These are phyloP conservation scores for Corythornis cristatus DNA, from an alignment of 2,113 vertebrate genomes.

Conservation along the genomic window DNA sequence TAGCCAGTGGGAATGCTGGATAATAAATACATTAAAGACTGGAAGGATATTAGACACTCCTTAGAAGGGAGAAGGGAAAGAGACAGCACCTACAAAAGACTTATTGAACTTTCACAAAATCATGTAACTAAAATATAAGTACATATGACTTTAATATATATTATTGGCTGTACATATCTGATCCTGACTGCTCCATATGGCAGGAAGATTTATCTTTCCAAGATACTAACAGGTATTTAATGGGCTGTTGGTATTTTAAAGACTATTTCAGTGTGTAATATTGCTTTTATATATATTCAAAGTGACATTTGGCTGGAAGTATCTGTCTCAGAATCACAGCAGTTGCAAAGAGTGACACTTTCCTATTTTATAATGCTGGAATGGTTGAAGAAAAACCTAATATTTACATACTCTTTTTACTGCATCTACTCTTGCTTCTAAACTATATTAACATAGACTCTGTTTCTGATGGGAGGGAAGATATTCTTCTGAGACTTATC, in stretches of 20 bases:
- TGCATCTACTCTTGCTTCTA: neutral
- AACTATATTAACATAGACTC: neutral
- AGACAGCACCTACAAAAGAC: neutral
- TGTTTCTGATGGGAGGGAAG: neutral
- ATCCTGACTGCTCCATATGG: neutral
- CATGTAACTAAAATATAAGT: neutral
- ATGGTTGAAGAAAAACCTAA: neutral
- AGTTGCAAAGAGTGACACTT: neutral
- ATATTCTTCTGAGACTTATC: neutral
- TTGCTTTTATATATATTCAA: neutral
- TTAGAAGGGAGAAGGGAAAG: neutral
- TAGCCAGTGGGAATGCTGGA: neutral
- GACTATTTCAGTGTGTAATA: neutral
- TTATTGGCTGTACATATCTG: neutral
- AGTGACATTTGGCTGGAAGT: neutral
- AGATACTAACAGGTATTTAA: constrained; percentile 8
- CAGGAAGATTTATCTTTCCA: neutral
- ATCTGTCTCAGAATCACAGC: neutral
- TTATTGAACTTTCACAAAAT: neutral
- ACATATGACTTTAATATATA: neutral
- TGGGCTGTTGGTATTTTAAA: neutral
- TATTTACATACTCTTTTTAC: neutral
- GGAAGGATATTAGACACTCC: neutral
- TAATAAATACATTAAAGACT: neutral
- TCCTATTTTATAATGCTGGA: neutral